Evolutionary conservation across 2,113 vertebrate species (phyloP).

Genomic region (Sardina pilchardus): DNA sequence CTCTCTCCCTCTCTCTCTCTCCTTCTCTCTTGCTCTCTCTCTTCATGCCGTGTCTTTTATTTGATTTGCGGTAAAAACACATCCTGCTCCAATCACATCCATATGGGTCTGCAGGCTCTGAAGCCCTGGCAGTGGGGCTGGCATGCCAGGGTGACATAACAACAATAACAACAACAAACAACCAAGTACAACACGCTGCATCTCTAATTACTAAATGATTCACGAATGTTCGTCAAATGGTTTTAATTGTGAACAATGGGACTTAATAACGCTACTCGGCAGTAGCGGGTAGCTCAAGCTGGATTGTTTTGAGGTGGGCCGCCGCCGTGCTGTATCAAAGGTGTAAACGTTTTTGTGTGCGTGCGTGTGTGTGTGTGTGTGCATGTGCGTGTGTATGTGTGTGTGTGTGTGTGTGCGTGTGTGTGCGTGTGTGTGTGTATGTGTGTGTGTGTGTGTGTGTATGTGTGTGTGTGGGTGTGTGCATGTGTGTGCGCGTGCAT

Average conservation of each 20-base stretch:
- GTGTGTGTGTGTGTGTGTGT: too few relatives aligned
- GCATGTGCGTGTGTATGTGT: too few relatives aligned
- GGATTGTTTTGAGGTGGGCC: background rate
- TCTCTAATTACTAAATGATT: background rate
- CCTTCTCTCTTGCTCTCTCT: conserved; percentile 54
- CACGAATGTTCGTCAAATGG: conserved; percentile 1
- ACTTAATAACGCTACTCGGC: background rate
- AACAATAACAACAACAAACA: conserved; percentile 50
- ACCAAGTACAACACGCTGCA: conserved; percentile 18
- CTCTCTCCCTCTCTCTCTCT: conserved; percentile 1
- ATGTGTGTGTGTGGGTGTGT: too few relatives aligned
- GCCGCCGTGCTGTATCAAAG: background rate
- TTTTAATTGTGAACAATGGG: conserved; percentile 2
- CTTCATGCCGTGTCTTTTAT: conserved; percentile 68
- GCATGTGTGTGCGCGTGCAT: too few relatives aligned
- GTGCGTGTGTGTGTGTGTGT: too few relatives aligned
- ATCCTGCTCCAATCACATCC: conserved; percentile 73
- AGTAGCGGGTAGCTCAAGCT: background rate
- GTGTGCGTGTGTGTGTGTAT: too few relatives aligned
- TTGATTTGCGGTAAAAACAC: conserved; percentile 67
- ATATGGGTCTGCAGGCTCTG: conserved; percentile 65
- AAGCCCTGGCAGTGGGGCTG: conserved; percentile 53
- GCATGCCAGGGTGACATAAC: conserved; percentile 57
- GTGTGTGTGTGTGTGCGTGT: too few relatives aligned
- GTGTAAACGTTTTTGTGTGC: background rate